Base-by-base conservation (phyloP, 1,140 invertebrate species). In the Calephelis virginiensis region DNA sequence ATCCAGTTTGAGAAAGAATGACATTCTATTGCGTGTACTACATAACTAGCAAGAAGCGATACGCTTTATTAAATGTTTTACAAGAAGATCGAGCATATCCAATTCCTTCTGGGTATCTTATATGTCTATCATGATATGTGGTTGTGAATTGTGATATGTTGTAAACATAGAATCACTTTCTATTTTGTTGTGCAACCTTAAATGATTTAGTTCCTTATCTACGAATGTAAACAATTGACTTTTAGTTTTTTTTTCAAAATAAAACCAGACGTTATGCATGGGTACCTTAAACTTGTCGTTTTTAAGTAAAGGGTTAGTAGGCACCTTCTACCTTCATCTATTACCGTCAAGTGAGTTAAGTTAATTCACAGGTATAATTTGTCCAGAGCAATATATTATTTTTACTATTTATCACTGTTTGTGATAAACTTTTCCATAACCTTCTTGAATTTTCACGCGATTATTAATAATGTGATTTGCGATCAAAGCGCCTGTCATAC, bases 1-100 rank as follows among this genome's bases (percentile, higher is more conserved):
- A 8, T 9, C 8, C 8, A 8, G 40, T 43, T 43, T 43, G 40
- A 43, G 40, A 43, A 43, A 14, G 8, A 14, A 9, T n/a, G 50
- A 8, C 61, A 61, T 67, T 28, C 11, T 45, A 12, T 60, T 50
- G 59, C 65, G 59, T n/a, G 53, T 66, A 53, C 40, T 47, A 48
- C 28, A 59, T 59, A 38, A 38, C 62, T 63, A 9, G 17, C 53
- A 10, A 56, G 28, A 28, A 56, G 53, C 14, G 53, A 28, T 56
- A 37, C 53, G 53, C 17, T 56, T 56, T 43, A 43, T 43, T 43
- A 28, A 14, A 56, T 56, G 4, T 56, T 56, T 56, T 28, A 56
- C 53, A 28, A 56, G 17, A 56, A 56, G 53, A 56, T 56, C 53
- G 28, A 56, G 17, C 53, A 56, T 56, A 56, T 56, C 53, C 12